phyloP scores from a whole-genome alignment of 2,797 vertebrate genomes.

The Falco cherrug region DNA sequence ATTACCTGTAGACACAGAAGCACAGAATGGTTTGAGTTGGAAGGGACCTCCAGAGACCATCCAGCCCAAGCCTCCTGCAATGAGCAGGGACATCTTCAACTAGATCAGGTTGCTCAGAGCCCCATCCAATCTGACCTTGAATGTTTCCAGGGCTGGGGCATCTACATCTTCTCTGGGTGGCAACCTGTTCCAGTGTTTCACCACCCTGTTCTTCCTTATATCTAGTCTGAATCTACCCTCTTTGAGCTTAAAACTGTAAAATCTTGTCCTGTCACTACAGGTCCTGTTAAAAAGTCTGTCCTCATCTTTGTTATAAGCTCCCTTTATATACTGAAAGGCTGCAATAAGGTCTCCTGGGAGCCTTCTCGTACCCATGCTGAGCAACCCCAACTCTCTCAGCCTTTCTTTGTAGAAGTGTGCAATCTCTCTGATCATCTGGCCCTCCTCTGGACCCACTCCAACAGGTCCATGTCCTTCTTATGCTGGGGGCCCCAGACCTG shows the following conservation, averaged over 20 bases:
- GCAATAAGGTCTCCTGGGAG: not conserved
- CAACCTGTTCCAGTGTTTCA: not conserved
- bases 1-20: not conserved
- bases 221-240: not conserved
- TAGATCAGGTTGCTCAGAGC: not conserved
- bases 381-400: not conserved
- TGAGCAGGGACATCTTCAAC: not conserved
- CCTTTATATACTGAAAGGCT: not conserved
- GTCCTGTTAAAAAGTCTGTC: not conserved
- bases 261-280: not conserved
- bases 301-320: not conserved
- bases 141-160: not conserved
- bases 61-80: not conserved
- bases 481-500: not conserved
- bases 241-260: not conserved
- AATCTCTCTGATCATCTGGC: not conserved
- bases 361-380: not conserved
- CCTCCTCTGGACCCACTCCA: not conserved
- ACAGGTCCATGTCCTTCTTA: fast-evolving
- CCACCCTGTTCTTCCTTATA: fast-evolving
- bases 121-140: not conserved
- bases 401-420: not conserved
- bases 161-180: not conserved
- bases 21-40: not conserved
- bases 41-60: not conserved